Evolutionary conservation across 1,140 invertebrate genomes (phyloP).

Genomic region (Bombyx mandarina): DNA sequence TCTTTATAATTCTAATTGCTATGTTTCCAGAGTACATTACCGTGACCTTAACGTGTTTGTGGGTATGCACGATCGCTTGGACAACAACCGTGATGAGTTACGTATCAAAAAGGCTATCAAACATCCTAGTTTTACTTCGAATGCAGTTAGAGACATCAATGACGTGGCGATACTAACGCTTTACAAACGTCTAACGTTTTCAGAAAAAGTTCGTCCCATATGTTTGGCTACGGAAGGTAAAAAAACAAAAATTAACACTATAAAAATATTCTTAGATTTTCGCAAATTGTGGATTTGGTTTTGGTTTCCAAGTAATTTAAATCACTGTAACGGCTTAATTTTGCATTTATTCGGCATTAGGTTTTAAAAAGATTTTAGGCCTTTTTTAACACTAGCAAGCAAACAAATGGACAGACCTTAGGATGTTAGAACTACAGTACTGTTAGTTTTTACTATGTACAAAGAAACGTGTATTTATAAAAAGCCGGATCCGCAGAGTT

Average conservation of each 20-base stretch:
- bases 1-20: no score
- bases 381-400: no score
- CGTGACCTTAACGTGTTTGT: conserved; percentile 41
- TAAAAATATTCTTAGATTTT: neutral
- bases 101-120: conserved; percentile 37
- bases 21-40: conserved; percentile 39
- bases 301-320: no score
- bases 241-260: neutral
- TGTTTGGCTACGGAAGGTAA: conserved; percentile 69
- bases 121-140: conserved; percentile 55
- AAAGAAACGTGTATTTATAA: no score
- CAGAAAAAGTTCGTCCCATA: conserved; percentile 66
- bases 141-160: conserved; percentile 57
- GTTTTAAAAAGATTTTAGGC: no score
- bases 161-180: conserved; percentile 71
- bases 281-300: neutral
- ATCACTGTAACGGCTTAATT: no score
- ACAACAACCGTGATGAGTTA: conserved; percentile 22
- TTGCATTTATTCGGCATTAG: no score
- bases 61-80: conserved; percentile 57
- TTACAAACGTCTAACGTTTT: conserved; percentile 43
- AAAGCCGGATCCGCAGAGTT: no score
- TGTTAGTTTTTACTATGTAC: no score
- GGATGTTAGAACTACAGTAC: no score
- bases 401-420: no score